Base-by-base conservation (phyloP, 2,888 invertebrate genomes). In the Eristalis arbustorum region DNA sequence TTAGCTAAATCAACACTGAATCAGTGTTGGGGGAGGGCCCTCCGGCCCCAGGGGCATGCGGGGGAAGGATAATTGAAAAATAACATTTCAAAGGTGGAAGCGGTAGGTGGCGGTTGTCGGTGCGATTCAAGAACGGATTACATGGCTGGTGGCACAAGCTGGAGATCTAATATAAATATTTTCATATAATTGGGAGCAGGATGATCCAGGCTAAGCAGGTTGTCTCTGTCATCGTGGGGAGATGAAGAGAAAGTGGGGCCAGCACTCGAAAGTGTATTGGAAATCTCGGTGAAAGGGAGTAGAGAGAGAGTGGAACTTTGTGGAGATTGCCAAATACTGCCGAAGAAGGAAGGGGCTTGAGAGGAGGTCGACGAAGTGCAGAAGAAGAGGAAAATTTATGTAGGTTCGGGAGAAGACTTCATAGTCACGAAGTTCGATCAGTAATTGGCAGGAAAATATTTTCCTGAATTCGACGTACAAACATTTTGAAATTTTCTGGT, bases 1-100 rank as follows among this genome's bases (percentile, higher is more conserved):
- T 82, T 85, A 85, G 73, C 77, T 85, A 77, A 76, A 82, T 77
- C 81, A 77, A 77, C 84, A 85, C 37, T 14, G 73, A 85, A 73
- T 73, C 76, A 72, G 64, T 75, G 66, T 63, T 56, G 69, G 62
- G 63, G 31, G 40, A 40, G 59, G 49, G 61, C 22, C 18, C 22
- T 23, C 18, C 28, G 40, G 42, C 34, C 13, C 22, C 3, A 3
- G 25, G 13, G 25, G 59, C 59, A 23, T 22, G 25, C 10, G 25
- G 13, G 6, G 59, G 59, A 22, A 1, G 25, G 13, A 28, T 59
- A 59, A 59, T 59, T 59, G 59, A 59, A 59, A 59, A 59, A 59
- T 59, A 59, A 59, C 59, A 59, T 59, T 25, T 5, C 59, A 49
- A 18, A 49, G 49, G 59, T 59, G 13, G 59, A 11, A 28, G 14